These are phyloP conservation scores for mouse (Mus musculus) DNA, from an alignment of 2,113 vertebrate genomes.

Conservation along the genomic window DNA sequence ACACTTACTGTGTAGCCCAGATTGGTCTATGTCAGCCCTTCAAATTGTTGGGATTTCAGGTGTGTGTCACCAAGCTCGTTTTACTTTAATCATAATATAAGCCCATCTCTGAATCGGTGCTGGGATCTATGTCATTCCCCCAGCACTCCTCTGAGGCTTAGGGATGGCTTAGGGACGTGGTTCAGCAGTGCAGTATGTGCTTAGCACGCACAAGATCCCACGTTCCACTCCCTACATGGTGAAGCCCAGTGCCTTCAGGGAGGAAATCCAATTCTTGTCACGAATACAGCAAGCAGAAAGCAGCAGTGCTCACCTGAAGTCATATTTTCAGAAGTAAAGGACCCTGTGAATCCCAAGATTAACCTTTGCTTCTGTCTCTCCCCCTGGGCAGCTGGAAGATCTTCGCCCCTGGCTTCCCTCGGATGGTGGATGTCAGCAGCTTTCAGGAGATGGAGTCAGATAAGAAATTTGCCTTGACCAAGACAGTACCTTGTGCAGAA, in stretches of 20 bases:
- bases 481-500: conserved; percentile 47
- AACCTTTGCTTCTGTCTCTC: background rate
- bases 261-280: conserved; percentile 25
- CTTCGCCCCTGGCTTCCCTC: conserved; percentile 78
- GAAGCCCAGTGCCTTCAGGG: background rate
- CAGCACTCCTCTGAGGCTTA: background rate
- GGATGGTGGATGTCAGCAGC: conserved; percentile 72
- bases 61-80: background rate
- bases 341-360: background rate
- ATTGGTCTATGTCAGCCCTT: background rate
- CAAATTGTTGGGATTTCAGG: background rate
- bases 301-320: background rate
- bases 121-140: background rate
- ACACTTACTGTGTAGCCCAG: background rate
- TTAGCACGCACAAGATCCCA: background rate
- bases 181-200: background rate
- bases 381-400: conserved; percentile 76
- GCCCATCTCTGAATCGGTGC: background rate
- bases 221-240: background rate
- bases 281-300: background rate
- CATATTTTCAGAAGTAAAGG: conserved; percentile 37
- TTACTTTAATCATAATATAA: background rate
- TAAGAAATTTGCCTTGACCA: conserved; percentile 78
- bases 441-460: conserved; percentile 78
- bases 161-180: background rate